phyloP scores from a whole-genome alignment of 2,888 invertebrate genomes.

The Gymnoscelis rufifasciata region DNA sequence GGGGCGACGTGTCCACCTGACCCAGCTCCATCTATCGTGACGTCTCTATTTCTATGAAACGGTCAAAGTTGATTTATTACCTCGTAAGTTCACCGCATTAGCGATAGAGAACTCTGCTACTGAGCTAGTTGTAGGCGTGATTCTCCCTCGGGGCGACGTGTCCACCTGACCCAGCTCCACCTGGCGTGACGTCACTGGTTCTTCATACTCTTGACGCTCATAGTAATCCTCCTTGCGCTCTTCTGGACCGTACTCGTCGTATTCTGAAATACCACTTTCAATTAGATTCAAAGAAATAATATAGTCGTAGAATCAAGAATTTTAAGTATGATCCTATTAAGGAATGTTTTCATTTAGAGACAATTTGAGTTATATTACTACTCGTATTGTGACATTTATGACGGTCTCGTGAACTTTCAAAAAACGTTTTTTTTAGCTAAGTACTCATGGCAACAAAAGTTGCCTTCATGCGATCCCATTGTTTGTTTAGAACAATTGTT shows the following conservation, averaged over 20 bases:
- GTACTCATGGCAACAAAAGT: no score
- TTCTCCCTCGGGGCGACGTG: constrained; percentile 37
- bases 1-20: constrained; percentile 41
- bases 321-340: no score
- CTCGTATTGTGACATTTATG: no score
- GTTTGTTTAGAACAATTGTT: no score
- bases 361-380: no score
- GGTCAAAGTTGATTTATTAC: constrained; percentile 36
- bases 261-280: constrained; percentile 38
- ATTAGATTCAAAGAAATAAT: no score
- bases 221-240: constrained; percentile 50
- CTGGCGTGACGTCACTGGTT: constrained; percentile 49
- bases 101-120: constrained; percentile 59
- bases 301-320: no score
- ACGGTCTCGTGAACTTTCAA: no score
- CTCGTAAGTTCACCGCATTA: constrained; percentile 51
- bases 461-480: no score
- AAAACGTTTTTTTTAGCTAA: no score
- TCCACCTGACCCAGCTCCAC: constrained; percentile 47
- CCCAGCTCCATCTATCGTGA: constrained; percentile 45
- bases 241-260: constrained; percentile 51
- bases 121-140: constrained; percentile 51
- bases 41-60: constrained; percentile 55
- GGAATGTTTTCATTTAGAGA: no score
- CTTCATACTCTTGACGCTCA: constrained; percentile 52